Conservation (phyloP, 2,113 vertebrate species). For the Phodopus roborovskii region DNA sequence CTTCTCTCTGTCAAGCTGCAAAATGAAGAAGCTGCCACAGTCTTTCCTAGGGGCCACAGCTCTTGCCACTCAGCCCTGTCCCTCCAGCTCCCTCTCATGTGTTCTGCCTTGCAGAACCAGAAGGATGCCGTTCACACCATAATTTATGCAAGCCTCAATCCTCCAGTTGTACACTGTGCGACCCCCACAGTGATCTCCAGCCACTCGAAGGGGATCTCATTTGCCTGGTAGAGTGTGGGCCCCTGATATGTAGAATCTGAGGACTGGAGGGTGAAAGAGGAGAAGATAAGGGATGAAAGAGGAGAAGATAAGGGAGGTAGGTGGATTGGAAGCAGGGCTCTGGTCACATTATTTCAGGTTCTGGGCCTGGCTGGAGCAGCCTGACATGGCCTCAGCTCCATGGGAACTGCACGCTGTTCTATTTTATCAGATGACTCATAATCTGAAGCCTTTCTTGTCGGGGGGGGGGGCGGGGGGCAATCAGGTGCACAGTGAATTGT, state of each 20-base stretch:
- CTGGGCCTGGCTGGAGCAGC: conserved; percentile 28
- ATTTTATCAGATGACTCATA: conserved; percentile 67
- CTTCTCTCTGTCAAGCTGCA: neutral
- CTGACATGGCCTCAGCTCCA: neutral
- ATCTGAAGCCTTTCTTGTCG: conserved; percentile 56
- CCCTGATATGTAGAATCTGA: neutral
- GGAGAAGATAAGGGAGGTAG: neutral
- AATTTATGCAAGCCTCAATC: neutral
- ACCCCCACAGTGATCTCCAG: rapidly evolving
- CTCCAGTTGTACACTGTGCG: neutral
- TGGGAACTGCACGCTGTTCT: neutral
- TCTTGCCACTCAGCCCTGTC: neutral
- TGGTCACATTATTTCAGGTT: neutral
- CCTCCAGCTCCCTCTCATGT: rapidly evolving
- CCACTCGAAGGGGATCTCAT: rapidly evolving
- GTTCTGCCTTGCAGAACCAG: neutral
- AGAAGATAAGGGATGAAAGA: neutral
- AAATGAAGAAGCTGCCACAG: neutral
- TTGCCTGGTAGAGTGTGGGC: neutral
- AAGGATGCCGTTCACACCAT: neutral
- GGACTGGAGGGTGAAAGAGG: neutral
- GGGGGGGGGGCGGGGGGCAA: too few species aligned
- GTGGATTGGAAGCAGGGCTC: neutral
- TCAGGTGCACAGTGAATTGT: conserved; percentile 57
- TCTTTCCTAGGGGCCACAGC: neutral